Conservation (phyloP, 1,140 invertebrate species). For the Whitmania pigra region DNA sequence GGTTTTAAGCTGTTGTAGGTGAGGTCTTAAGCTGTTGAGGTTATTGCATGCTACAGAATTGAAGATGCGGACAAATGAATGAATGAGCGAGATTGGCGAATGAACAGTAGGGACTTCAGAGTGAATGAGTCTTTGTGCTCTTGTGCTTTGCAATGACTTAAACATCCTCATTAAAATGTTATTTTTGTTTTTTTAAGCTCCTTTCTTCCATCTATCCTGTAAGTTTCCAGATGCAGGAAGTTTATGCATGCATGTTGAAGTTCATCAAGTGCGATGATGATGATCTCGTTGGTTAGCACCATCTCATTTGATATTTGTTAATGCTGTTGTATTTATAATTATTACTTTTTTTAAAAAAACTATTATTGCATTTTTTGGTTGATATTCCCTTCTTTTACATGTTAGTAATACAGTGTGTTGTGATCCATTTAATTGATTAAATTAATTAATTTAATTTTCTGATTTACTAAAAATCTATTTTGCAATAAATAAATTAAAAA, state of each 20-base stretch:
- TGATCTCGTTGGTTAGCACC: conserved; percentile 52
- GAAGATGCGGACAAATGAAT: no score
- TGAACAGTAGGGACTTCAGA: no score
- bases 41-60: neutral
- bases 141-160: no score
- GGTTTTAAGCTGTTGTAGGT: conserved; percentile 48
- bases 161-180: no score
- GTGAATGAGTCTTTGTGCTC: no score
- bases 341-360: no score
- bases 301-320: neutral
- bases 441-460: neutral
- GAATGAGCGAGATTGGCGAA: no score
- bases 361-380: neutral
- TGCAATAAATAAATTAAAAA: neutral
- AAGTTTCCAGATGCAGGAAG: conserved; percentile 74
- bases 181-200: conserved; percentile 43
- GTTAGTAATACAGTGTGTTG: neutral
- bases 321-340: neutral
- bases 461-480: neutral
- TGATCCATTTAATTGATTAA: neutral
- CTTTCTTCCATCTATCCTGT: conserved; percentile 80
- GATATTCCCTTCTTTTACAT: neutral
- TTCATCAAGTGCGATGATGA: conserved; percentile 70
- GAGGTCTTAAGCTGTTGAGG: conserved; percentile 44
- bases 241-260: conserved; percentile 63